phyloP scores from a whole-genome alignment of 2,113 vertebrate genomes.

The Excalfactoria chinensis region DNA sequence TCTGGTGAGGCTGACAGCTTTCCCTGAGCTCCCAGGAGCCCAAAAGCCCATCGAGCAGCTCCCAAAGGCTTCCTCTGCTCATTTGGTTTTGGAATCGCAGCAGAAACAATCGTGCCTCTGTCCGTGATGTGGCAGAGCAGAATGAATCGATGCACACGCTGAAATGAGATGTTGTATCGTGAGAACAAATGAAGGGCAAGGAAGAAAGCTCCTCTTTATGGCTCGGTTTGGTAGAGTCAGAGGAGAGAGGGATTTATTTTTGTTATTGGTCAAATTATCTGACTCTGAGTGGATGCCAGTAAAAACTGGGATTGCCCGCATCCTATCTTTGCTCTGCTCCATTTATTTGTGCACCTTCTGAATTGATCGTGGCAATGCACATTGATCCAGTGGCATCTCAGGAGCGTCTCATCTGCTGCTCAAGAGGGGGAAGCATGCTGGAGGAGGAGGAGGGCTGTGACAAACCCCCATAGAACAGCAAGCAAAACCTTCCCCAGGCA shows the following conservation, averaged over 20 bases:
- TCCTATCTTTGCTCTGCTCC: background rate
- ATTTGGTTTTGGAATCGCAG: background rate
- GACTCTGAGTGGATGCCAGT: background rate
- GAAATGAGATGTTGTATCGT: background rate
- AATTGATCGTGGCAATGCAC: no score
- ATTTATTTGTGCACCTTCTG: background rate
- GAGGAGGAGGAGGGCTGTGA: background rate
- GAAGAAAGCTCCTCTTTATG: background rate
- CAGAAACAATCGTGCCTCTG: background rate
- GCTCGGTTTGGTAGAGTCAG: background rate
- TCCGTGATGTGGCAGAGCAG: background rate
- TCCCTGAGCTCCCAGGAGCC: background rate
- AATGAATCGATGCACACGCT: background rate
- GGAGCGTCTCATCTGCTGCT: background rate
- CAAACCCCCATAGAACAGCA: rapidly evolving
- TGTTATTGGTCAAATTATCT: background rate
- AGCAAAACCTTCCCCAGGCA: slow-evolving; percentile 9
- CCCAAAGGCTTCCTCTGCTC: background rate
- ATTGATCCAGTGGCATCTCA: background rate
- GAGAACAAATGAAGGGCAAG: background rate
- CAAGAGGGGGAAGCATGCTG: background rate
- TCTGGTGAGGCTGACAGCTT: background rate
- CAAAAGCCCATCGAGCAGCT: background rate
- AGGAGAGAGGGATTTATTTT: background rate
- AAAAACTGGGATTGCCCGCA: slow-evolving; percentile 43